Evolutionary conservation across 2,888 invertebrate genomes (phyloP).

Genomic region (Conus canariensis): DNA sequence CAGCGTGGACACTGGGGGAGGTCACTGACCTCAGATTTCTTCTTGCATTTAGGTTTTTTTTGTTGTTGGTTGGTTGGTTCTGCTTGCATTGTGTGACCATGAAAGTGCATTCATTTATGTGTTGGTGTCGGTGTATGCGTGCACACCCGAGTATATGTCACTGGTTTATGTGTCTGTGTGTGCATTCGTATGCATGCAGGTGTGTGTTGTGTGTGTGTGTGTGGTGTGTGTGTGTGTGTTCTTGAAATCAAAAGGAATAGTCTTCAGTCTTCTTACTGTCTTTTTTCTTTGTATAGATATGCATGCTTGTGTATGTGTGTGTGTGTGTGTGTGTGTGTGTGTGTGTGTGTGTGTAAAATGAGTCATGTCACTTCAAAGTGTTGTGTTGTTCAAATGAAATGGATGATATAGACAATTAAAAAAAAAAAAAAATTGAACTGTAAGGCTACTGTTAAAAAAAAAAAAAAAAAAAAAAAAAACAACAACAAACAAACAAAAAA

Average conservation of each 20-base stretch:
- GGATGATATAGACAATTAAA: no score
- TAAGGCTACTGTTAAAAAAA: no score
- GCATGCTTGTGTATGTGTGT: neutral
- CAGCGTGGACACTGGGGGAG: neutral
- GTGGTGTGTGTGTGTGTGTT: neutral
- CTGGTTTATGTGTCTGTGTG: neutral
- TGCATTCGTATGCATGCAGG: neutral
- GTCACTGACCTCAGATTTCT: neutral
- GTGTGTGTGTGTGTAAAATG: no score
- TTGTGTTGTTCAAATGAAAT: no score
- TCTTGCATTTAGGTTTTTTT: neutral
- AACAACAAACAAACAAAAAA: no score
- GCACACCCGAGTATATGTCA: neutral
- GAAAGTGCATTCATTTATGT: no score
- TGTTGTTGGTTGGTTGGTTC: no score
- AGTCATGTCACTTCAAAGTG: no score
- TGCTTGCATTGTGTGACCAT: no score
- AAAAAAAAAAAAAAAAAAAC: no score
- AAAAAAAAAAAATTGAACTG: no score
- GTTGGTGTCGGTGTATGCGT: neutral
- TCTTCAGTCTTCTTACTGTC: neutral
- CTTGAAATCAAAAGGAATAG: neutral
- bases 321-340: no score
- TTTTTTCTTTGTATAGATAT: neutral
- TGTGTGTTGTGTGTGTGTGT: neutral